Percentiles rank a stretch among this genome's conserved stretches.
These are phyloP conservation scores for Schizothorax lantsangensis DNA, from an alignment of 2,797 vertebrate species.

Conservation along the genomic window DNA sequence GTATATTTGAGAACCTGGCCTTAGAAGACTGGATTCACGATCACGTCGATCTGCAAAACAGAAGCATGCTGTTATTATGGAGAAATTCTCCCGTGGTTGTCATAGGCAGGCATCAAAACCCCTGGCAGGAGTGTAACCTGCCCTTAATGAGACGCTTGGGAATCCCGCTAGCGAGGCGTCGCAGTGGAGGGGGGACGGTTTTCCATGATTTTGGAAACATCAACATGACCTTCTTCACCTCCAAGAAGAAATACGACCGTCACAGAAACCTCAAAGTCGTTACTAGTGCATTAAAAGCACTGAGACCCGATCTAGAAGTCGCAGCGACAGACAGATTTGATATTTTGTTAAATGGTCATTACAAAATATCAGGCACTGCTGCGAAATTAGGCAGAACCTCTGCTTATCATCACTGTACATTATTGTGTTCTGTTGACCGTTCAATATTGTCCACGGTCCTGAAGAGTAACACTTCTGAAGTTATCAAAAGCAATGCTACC, in stretches of 20 bases:
- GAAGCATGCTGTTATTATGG: slow-evolving; percentile 86
- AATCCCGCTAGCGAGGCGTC: slow-evolving; percentile 86
- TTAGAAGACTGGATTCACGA: slow-evolving; percentile 96
- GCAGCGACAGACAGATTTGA: slow-evolving; percentile 85
- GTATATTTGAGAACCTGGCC: slow-evolving; percentile 90
- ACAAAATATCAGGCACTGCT: slow-evolving; percentile 94
- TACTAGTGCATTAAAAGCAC: slow-evolving; percentile 80
- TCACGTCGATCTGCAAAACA: slow-evolving; percentile 79
- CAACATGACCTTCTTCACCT: slow-evolving; percentile 94
- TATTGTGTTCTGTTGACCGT: slow-evolving; percentile 84
- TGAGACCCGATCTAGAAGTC: slow-evolving; percentile 82
- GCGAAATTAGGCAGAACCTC: slow-evolving; percentile 87
- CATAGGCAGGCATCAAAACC: slow-evolving; percentile 95
- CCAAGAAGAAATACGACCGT: slow-evolving; percentile 86
- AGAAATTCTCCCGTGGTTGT: slow-evolving; percentile 88
- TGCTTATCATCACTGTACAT: slow-evolving; percentile 94
- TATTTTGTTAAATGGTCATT: slow-evolving; percentile 84
- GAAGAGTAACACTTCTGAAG: slow-evolving; percentile 78
- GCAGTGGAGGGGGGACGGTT: slow-evolving; percentile 93
- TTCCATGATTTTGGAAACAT: slow-evolving; percentile 95
- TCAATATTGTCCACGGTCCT: slow-evolving; percentile 80
- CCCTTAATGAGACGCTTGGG: slow-evolving; percentile 78
- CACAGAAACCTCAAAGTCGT: slow-evolving; percentile 87
- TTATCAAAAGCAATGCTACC: slow-evolving; percentile 90
- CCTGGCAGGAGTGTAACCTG: slow-evolving; percentile 92